A percentile compares a stretch with the other conserved stretches of the same genome.
Conservation (phyloP, 92 coral and sea anemone genomes). For the Palythoa heliodiscus region DNA sequence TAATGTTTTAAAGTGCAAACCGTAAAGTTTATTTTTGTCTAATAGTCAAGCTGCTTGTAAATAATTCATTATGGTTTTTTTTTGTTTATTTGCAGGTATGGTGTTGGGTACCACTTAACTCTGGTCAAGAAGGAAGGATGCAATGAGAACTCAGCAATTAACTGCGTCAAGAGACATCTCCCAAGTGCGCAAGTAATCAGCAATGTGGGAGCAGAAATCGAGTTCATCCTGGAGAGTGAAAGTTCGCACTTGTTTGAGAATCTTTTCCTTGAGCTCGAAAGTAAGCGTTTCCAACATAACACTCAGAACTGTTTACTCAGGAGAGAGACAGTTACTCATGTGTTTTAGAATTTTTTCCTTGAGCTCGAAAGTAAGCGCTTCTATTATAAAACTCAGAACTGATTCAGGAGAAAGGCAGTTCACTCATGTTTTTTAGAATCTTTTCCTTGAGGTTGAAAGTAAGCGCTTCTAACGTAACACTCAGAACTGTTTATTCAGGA, state of each 20-base stretch:
- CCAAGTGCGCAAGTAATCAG: slow-evolving; percentile 86
- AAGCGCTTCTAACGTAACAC: background rate
- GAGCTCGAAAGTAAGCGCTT: slow-evolving; percentile 81
- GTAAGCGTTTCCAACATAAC: slow-evolving; percentile 42
- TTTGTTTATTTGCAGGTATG: slow-evolving; percentile 62
- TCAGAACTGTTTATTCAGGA: slow-evolving; percentile 61
- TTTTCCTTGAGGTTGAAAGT: slow-evolving; percentile 92
- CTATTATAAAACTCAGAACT: background rate
- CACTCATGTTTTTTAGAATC: slow-evolving; percentile 68
- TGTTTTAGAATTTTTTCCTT: slow-evolving; percentile 74
- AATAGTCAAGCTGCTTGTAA: too few relatives aligned
- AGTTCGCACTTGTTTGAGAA: slow-evolving; percentile 72
- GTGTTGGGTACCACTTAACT: slow-evolving; percentile 95
- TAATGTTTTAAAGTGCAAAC: too few relatives aligned
- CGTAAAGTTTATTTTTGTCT: too few relatives aligned
- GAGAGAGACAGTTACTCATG: slow-evolving; percentile 72
- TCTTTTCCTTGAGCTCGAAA: slow-evolving; percentile 85
- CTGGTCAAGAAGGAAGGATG: slow-evolving; percentile 80
- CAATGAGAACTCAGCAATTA: slow-evolving; percentile 68
- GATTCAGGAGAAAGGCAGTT: slow-evolving; percentile 80
- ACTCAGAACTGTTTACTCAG: slow-evolving; percentile 53
- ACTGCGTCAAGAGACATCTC: slow-evolving; percentile 67
- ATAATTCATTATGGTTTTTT: too few relatives aligned
- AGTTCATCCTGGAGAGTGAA: slow-evolving; percentile 84
- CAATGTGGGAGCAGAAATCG: slow-evolving; percentile 97